phyloP scores from a whole-genome alignment of 2,797 vertebrate species.

The Emydoidea blandingii region DNA sequence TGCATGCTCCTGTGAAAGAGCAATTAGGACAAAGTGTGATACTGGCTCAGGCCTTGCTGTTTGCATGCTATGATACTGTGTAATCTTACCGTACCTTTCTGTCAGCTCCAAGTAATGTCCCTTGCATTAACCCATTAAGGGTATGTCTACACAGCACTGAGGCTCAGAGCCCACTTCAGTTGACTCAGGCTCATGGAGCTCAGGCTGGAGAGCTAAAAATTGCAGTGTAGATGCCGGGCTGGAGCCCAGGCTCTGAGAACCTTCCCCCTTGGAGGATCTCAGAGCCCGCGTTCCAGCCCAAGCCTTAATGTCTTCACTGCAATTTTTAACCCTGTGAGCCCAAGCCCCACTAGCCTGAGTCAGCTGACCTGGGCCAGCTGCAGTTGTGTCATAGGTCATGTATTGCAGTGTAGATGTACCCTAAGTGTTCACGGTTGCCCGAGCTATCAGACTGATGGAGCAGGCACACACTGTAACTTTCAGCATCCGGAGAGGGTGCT shows the following conservation, averaged over 20 bases:
- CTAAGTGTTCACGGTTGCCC: not conserved
- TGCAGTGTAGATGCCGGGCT: not conserved
- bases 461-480: not conserved
- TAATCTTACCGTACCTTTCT: not conserved
- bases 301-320: not conserved
- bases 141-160: not conserved
- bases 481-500: not conserved
- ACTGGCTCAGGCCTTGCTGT: conserved; percentile 36
- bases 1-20: conserved; percentile 70
- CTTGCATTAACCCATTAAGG: not conserved
- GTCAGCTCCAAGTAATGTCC: not conserved
- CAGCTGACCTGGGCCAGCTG: not conserved
- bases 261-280: not conserved
- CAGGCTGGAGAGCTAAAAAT: not conserved
- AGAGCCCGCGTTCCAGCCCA: not conserved
- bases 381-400: not conserved
- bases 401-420: not conserved
- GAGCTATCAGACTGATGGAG: not conserved
- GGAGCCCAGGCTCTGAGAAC: not conserved
- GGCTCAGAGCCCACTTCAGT: not conserved
- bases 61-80: not conserved
- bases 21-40: conserved; percentile 75
- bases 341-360: no score
- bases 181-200: not conserved
- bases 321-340: not conserved